A percentile compares a stretch with the other conserved stretches of the same genome.
Conservation (phyloP, 1,140 invertebrate genomes). For the Mylabris phalerata region DNA sequence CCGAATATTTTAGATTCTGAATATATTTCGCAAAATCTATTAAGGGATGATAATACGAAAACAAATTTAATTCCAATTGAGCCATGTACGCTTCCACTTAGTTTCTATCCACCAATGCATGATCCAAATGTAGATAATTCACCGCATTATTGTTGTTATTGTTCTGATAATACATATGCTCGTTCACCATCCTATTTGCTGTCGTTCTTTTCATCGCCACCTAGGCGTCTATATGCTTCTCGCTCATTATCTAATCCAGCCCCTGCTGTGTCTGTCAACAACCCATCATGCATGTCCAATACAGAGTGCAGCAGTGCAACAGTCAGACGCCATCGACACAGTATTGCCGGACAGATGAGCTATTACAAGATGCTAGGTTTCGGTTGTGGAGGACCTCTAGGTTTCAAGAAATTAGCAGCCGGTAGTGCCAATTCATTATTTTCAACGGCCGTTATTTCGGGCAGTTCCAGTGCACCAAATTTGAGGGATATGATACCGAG, state of each 20-base stretch:
- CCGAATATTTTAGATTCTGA: constrained; percentile 37
- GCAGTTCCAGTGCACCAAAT: constrained; percentile 84
- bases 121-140: constrained; percentile 38
- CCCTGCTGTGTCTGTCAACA: constrained; percentile 29
- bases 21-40: background rate
- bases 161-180: constrained; percentile 33
- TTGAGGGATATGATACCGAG: constrained; percentile 76
- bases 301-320: constrained; percentile 59
- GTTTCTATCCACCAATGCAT: constrained; percentile 30
- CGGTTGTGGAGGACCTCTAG: constrained; percentile 54
- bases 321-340: constrained; percentile 72
- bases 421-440: constrained; percentile 72
- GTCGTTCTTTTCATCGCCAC: constrained; percentile 37
- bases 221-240: constrained; percentile 11
- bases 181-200: constrained; percentile 43
- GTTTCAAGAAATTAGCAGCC: constrained; percentile 46
- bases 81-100: constrained; percentile 18
- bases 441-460: constrained; percentile 89
- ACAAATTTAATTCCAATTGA: background rate
- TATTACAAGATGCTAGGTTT: constrained; percentile 82
- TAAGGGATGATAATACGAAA: background rate
- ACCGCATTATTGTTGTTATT: constrained; percentile 30
- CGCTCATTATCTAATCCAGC: constrained; percentile 38
- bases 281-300: constrained; percentile 37
- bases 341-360: constrained; percentile 87